Evolutionary conservation across 2,888 invertebrate species (phyloP).

Genomic region (Luperina testacea): DNA sequence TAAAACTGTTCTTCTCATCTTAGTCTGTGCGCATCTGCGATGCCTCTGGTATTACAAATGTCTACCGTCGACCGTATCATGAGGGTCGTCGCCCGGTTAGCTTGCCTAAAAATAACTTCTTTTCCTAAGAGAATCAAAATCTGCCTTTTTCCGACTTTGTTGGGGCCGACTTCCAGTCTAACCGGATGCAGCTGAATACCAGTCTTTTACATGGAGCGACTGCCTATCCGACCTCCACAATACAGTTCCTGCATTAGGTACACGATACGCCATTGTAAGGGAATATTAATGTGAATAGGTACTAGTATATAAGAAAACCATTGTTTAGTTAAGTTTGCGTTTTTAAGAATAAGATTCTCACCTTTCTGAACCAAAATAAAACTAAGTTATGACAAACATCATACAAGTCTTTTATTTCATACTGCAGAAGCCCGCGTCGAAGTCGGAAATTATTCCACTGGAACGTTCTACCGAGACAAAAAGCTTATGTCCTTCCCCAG

Average conservation of each 20-base stretch:
- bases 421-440: too few relatives aligned
- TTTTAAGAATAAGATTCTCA: constrained; percentile 21
- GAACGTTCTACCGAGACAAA: too few relatives aligned
- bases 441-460: too few relatives aligned
- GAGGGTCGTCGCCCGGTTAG: not conserved
- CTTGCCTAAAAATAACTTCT: not conserved
- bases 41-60: too few relatives aligned
- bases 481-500: too few relatives aligned
- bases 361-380: constrained; percentile 52
- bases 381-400: constrained; percentile 20
- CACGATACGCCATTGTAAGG: not conserved
- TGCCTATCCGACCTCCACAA: not conserved
- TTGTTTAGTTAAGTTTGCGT: constrained; percentile 50
- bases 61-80: not conserved
- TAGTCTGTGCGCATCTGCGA: too few relatives aligned
- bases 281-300: constrained; percentile 5
- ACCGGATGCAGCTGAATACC: not conserved
- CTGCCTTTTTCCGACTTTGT: not conserved
- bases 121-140: not conserved
- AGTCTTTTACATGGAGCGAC: not conserved
- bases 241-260: not conserved
- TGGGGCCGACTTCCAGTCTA: not conserved
- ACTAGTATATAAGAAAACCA: constrained; percentile 38
- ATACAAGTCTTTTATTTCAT: not conserved
- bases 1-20: too few relatives aligned